These are phyloP conservation scores for Phasianus colchicus DNA, from an alignment of 2,113 vertebrate species.

Conservation along the genomic window DNA sequence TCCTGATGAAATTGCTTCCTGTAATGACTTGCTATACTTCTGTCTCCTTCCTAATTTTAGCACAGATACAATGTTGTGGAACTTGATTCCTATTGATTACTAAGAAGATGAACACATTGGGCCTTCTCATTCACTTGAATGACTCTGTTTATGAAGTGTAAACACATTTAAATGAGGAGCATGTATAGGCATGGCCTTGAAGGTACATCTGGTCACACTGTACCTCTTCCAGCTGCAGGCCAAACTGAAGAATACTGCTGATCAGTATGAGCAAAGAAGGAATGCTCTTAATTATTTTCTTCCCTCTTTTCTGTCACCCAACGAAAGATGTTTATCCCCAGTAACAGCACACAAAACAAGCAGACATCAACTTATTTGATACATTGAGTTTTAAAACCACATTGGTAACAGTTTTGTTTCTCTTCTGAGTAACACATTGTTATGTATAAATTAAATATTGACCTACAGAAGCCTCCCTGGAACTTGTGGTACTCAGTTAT, in stretches of 20 bases:
- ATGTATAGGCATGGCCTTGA: neutral
- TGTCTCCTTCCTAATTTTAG: constrained; percentile 3
- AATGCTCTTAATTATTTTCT: neutral
- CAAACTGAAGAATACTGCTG: constrained; percentile 16
- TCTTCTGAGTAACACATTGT: constrained; percentile 1
- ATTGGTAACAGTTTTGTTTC: neutral
- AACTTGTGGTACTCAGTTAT: constrained; percentile 80
- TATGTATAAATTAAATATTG: constrained; percentile 41
- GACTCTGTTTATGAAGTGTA: neutral
- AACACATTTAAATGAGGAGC: constrained; percentile 15
- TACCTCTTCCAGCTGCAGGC: neutral
- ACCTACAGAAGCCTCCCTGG: constrained; percentile 75
- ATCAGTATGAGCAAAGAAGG: constrained; percentile 10
- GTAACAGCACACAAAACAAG: constrained; percentile 14
- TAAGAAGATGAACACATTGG: neutral
- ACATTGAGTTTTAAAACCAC: constrained; percentile 6
- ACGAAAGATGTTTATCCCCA: neutral
- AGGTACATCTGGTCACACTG: neutral
- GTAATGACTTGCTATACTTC: neutral
- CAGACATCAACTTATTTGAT: constrained; percentile 12
- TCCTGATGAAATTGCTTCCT: neutral
- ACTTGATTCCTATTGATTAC: neutral
- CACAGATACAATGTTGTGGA: neutral
- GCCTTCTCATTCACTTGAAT: constrained; percentile 4
- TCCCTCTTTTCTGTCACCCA: neutral